Evolutionary conservation across 2,797 vertebrate genomes (phyloP), one percentile per base, ranked within the genome.

Genomic region (Brachyrhaphis roseni): DNA sequence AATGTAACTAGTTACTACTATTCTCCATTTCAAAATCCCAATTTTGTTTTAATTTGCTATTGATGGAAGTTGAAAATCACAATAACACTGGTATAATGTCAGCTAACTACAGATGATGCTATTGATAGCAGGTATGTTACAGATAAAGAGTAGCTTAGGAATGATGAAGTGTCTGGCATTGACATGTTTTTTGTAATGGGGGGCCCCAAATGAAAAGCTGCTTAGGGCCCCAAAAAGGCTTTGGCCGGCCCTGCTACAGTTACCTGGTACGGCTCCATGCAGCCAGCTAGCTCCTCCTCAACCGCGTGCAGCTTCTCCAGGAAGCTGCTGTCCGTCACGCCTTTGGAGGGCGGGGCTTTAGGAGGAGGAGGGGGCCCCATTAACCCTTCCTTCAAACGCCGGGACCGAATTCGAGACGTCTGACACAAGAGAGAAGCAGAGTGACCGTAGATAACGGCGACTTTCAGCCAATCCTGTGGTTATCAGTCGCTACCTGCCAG

Each of bases 301-400:
- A 98, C 97, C 0, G 97, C 97, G 0, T 98, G 95, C 20, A 98
- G 93, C 72, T 97, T 96, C 92, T 98, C 97, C 95, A 98, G 96
- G 89, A 98, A 98, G 1, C 88, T 82, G 88, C 93, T 96, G 84
- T 95, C 94, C 5, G 89, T 75, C 34, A 81, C 95, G 0, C 94
- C 91, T 0, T 94, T 96, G 0, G 95, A 93, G 8, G 88, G 95
- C 0, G 41, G 84, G 31, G 86, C 86, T 77, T 86, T 92, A 31
- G 94, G 94, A 0, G 91, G 90, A 71, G 92, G 92, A 16, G 94
- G 93, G 0, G 94, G 94, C 3, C 92, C 94, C 94, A 94, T 94
- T 0, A 91, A 86, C 8, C 62, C 71, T 1, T 3, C 36, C 79
- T 85, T 89, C 2, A 51, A 20, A 31, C 49, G 62, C 4, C 91